Evolutionary conservation across 2,888 invertebrate species (phyloP), one percentile per base, ranked within the genome.

Genomic region (Lacanobia oleracea): DNA sequence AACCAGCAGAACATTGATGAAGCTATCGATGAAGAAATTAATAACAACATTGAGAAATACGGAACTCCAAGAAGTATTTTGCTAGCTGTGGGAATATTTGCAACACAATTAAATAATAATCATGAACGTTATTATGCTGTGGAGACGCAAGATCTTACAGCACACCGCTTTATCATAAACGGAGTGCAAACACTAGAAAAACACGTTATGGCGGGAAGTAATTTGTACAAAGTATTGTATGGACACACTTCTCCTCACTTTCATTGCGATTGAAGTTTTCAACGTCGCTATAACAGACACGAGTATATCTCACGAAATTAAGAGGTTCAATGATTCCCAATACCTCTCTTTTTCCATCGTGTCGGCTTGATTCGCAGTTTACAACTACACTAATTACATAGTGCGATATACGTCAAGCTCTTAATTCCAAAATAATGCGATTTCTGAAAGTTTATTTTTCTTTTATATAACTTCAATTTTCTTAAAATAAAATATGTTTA

Each of bases 11-110:
- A n/a, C 12, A 1, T 7, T 8, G 21, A 54, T 23, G n/a, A 43
- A 40, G 14, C 14, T n/a, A 4, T 65, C 14, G 27, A 61, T 12
- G 27, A 61, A 27, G n/a, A 48, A 21, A 48, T 45, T 14, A 37
- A 48, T 0, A 63, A 23, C 0, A 48, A 63, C 37, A 1, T 18
- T 37, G 23, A 37, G 14, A 4, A 18, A 9, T 14, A 18, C 23
- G 23, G 9, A 18, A 0, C 0, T 3, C 0, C 12, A 14, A 1
- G 0, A 2, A 0, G n/a, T 0, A 1, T 40, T 10, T 40, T 23
- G 0, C 10, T 64, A n/a, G 23, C 64, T 23, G 0, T 18, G 8
- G 64, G 64, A 37, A 0, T 23, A 23, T 2, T n/a, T 64, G 37
- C 67, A 27, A 8, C 10, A 37, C 37, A 65, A 27, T 2, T 67